phyloP scores from a whole-genome alignment of 2,888 invertebrate genomes.

The Mylabris sibirica region DNA sequence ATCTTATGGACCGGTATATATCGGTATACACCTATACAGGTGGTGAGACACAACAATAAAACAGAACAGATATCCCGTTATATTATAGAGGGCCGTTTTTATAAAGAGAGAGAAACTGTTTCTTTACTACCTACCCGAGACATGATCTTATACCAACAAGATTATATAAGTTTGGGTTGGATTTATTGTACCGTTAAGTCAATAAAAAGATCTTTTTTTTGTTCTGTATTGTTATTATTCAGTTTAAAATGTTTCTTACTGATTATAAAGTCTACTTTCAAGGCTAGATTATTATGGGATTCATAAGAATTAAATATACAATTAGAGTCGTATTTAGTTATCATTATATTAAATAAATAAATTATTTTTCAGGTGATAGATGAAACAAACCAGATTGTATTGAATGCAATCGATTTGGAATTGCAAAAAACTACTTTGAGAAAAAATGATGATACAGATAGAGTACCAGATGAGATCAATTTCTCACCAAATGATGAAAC shows the following conservation, averaged over 20 bases:
- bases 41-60: background rate
- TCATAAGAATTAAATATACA: background rate
- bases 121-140: background rate
- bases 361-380: conserved; percentile 70
- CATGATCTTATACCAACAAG: background rate
- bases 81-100: background rate
- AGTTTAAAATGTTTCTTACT: background rate
- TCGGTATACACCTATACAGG: background rate
- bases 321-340: background rate
- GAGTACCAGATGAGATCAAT: conserved; percentile 56
- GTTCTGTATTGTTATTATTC: too few species aligned
- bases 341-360: too few species aligned
- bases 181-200: conserved; percentile 8
- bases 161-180: conserved; percentile 14
- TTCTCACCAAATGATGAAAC: conserved; percentile 71
- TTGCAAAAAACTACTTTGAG: conserved; percentile 70
- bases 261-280: background rate
- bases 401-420: conserved; percentile 81
- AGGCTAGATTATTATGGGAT: background rate
- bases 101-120: background rate
- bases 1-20: background rate
- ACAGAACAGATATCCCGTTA: conserved; percentile 1
- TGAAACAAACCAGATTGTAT: conserved; percentile 72
- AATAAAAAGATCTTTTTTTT: conserved; percentile 4
- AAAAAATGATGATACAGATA: conserved; percentile 60